Percentiles rank a stretch among this genome's conserved stretches.
phyloP scores from a whole-genome alignment of 1,140 invertebrate species.

The Frieseomelitta varia region DNA sequence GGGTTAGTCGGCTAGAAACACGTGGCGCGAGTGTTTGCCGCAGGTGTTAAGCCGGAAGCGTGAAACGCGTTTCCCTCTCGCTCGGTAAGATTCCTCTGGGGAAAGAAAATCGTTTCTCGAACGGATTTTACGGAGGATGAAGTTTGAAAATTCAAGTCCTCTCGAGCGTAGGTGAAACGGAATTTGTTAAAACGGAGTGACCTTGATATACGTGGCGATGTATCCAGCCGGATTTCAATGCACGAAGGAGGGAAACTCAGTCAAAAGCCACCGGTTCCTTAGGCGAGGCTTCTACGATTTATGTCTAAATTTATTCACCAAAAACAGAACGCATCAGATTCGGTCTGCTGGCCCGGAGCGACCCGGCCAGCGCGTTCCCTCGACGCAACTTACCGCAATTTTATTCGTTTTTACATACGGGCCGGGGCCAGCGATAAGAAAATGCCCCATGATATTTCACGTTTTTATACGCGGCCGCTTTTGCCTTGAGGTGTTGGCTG shows the following conservation, averaged over 20 bases:
- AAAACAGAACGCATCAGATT: slow-evolving; percentile 60
- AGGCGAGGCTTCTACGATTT: slow-evolving; percentile 42
- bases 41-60: neutral
- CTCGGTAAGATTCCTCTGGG: too few species aligned
- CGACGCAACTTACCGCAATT: slow-evolving; percentile 76
- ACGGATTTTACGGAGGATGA: too few species aligned
- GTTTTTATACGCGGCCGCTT: slow-evolving; percentile 73
- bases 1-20: too few species aligned
- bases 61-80: neutral
- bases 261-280: neutral
- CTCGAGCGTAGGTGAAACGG: too few species aligned
- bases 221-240: neutral
- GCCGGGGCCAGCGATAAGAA: slow-evolving; percentile 72
- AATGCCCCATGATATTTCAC: slow-evolving; percentile 74
- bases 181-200: too few species aligned
- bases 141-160: too few species aligned
- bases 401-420: slow-evolving; percentile 79
- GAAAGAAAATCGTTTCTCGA: too few species aligned
- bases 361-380: slow-evolving; percentile 66
- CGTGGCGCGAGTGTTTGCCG: too few species aligned
- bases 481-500: slow-evolving; percentile 77
- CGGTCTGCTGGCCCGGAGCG: slow-evolving; percentile 67
- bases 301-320: slow-evolving; percentile 57
- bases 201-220: too few species aligned
- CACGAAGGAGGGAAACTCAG: too few species aligned